Evolutionary conservation across 2,797 vertebrate species (phyloP), one percentile per base, ranked within the genome.

Genomic region (Halcyon badia): DNA sequence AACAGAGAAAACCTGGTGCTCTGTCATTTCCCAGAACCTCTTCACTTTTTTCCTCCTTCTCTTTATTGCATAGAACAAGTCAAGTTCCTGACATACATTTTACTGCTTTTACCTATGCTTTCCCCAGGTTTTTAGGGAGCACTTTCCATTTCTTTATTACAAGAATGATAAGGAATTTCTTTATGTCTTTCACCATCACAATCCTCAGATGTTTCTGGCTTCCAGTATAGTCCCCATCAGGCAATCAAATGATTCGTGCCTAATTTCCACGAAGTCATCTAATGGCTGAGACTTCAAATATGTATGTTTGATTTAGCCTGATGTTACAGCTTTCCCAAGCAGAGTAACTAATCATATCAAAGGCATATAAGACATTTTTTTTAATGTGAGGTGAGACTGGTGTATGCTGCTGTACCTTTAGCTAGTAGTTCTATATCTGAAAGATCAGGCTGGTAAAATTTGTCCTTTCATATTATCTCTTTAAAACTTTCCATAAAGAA

Each of bases 381-480:
- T 48, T 90, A 31, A 25, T 39, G 26, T 51, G 7, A 81, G 26
- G 19, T 35, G 71, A 30, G 14, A 79, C 9, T 37, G 22, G 8
- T 7, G 84, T 39, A 51, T 35, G 35, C 35, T 35, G 35, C 35
- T 35, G 35, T 35, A 35, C 7, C 21, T 81, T 71, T 15, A 44
- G 7, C 22, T 78, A n/a, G 4, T 11, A 64, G 12, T 41, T 90
- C 73, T 58, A 14, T 22, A 66, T 35, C 16, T 56, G 39, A 94
- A 79, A 44, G 1, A 1, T 73, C 33, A 56, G 17, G 8, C 16
- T 80, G 4, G 10, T n/a, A 82, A 75, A 77, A 31, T 0, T 0
- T 15, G 4, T 62, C 16, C 3, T 51, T 73, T 65, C 10, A 17
- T 3, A 62, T 5, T 12, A 12, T 35, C 7, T 68, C 25, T 65